These are phyloP conservation scores for Machimus atricapillus DNA, from an alignment of 2,888 invertebrate species.

Conservation along the genomic window DNA sequence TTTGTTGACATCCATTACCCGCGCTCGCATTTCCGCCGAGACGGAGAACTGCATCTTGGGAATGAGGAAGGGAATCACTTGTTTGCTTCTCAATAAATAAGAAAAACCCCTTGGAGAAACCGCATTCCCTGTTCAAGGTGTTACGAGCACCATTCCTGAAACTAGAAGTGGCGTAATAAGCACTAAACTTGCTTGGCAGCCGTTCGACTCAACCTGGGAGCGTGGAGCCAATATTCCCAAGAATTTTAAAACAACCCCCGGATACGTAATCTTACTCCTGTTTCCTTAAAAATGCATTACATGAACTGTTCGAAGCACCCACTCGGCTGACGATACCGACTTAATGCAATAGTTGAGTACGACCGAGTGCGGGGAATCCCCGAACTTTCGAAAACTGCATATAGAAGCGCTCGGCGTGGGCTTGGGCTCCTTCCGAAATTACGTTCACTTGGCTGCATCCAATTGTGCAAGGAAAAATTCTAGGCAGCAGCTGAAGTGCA, in stretches of 20 bases:
- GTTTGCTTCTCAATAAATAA: not conserved
- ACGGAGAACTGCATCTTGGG: not conserved
- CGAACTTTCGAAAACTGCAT: not conserved
- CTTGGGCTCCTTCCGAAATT: not conserved
- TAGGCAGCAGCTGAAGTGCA: constrained; percentile 3
- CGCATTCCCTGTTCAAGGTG: not conserved
- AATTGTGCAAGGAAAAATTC: not conserved
- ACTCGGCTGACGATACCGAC: not conserved
- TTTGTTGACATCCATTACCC: not conserved
- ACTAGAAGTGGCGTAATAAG: not conserved
- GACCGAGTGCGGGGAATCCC: not conserved
- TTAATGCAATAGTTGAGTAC: constrained; percentile 14
- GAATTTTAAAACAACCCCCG: constrained; percentile 3
- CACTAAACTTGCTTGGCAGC: not conserved
- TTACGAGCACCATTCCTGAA: not conserved
- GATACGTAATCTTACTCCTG: not conserved
- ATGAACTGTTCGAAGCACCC: not conserved
- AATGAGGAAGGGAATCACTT: not conserved
- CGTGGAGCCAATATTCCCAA: not conserved
- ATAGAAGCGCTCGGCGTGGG: not conserved
- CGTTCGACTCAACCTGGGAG: not conserved
- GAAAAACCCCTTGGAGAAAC: not conserved
- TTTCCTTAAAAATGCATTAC: constrained; percentile 13
- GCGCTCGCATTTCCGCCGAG: not conserved
- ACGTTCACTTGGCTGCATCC: constrained; percentile 3